phyloP scores from a whole-genome alignment of 2,113 vertebrate species.

The Herpailurus yagouaroundi region DNA sequence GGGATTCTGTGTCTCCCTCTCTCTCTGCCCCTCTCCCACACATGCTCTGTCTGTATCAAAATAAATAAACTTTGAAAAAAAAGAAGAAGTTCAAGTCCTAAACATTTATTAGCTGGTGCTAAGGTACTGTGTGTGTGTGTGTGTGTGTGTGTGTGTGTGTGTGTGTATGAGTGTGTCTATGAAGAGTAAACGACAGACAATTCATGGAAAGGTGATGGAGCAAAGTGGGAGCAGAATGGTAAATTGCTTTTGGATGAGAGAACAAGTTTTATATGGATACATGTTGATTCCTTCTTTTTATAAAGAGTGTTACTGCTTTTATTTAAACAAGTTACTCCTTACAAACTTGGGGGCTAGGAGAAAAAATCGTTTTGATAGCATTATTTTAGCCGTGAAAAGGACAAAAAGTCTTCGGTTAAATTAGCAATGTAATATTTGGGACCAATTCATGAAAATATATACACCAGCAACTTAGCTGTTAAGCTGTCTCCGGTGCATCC shows the following conservation, averaged over 20 bases:
- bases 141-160: background rate
- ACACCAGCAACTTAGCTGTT: background rate
- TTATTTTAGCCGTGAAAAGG: background rate
- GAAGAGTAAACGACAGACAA: background rate
- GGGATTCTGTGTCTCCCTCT: too few relatives aligned
- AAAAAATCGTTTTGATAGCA: constrained; percentile 1
- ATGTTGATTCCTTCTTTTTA: background rate
- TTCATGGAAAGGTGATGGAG: background rate
- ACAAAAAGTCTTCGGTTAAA: constrained; percentile 40
- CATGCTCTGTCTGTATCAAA: too few relatives aligned
- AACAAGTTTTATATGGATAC: background rate
- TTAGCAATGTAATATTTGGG: background rate
- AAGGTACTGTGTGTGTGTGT: background rate
- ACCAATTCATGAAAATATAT: background rate
- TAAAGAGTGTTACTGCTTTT: constrained; percentile 37
- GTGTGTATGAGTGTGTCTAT: background rate
- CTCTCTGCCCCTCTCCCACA: too few relatives aligned
- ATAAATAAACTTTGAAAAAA: too few relatives aligned
- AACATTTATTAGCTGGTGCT: background rate
- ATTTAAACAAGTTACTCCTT: constrained; percentile 10
- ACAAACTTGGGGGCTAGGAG: background rate
- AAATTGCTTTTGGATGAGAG: background rate
- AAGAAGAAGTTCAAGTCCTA: background rate
- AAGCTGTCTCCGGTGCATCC: background rate
- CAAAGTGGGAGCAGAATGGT: background rate